Evolutionary conservation across 2,113 vertebrate genomes (phyloP).

Genomic region (Anguilla rostrata): DNA sequence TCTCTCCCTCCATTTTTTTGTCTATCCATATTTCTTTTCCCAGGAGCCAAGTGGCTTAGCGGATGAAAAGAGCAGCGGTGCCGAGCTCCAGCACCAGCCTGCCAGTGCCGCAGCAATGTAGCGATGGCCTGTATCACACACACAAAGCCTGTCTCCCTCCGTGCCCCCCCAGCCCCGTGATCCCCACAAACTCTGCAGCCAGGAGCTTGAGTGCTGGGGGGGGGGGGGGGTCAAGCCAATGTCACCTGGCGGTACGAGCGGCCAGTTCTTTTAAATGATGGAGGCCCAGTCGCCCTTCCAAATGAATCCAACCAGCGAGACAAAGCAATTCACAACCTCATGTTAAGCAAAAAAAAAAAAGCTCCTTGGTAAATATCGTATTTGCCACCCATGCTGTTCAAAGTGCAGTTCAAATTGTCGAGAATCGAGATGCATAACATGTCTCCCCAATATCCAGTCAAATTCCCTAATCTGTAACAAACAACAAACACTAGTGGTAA

Average conservation of each 20-base stretch:
- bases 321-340: constrained; percentile 6
- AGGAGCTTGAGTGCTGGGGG: constrained; percentile 40
- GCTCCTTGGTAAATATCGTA: background rate
- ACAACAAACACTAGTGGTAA: no score
- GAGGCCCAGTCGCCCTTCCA: background rate
- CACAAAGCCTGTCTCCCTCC: constrained; percentile 66
- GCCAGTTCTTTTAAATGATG: background rate
- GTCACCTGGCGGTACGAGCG: background rate
- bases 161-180: constrained; percentile 45
- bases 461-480: no score
- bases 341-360: background rate
- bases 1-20: constrained; percentile 10
- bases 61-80: constrained; percentile 74
- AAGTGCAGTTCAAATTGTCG: background rate
- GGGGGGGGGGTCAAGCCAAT: constrained; percentile 21
- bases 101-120: constrained; percentile 55
- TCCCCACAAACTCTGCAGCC: constrained; percentile 44
- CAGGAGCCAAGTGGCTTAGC: constrained; percentile 74
- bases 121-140: constrained; percentile 59
- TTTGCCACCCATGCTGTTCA: background rate
- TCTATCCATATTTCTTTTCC: constrained; percentile 18
- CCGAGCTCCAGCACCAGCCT: constrained; percentile 63
- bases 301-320: background rate
- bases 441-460: no score
- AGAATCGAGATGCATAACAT: background rate